These are phyloP conservation scores for Hydrocynus forskahlii DNA, from an alignment of 2,797 vertebrate species.

Conservation along the genomic window DNA sequence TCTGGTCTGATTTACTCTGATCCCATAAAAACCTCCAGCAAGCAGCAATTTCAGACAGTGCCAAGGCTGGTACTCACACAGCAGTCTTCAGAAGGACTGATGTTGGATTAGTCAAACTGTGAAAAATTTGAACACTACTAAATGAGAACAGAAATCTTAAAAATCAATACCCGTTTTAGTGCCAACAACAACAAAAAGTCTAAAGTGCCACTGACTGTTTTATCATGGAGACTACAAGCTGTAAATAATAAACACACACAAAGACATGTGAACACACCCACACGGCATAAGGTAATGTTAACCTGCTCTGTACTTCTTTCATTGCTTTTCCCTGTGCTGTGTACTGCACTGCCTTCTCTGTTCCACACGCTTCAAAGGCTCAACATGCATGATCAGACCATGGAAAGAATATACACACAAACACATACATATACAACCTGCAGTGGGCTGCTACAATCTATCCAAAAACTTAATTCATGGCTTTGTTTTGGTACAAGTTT, in stretches of 20 bases:
- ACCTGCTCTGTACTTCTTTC: neutral
- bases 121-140: neutral
- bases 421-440: neutral
- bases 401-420: neutral
- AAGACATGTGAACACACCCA: constrained; percentile 16
- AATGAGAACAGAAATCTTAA: too few relatives aligned
- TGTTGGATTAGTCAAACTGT: too few relatives aligned
- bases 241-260: constrained; percentile 9
- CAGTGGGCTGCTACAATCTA: too few relatives aligned
- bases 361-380: neutral
- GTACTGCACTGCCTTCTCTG: neutral
- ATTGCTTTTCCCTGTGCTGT: neutral
- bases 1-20: too few relatives aligned
- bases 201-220: too few relatives aligned
- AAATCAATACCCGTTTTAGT: neutral
- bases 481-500: too few relatives aligned
- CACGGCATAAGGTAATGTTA: neutral
- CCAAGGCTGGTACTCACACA: too few relatives aligned
- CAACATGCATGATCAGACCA: neutral
- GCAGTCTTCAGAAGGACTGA: too few relatives aligned
- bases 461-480: too few relatives aligned
- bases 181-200: neutral
- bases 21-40: too few relatives aligned
- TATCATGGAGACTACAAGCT: neutral
- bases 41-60: too few relatives aligned